These are phyloP conservation scores for Muscicapa adusta DNA, from an alignment of 2,113 vertebrate species.

Conservation along the genomic window DNA sequence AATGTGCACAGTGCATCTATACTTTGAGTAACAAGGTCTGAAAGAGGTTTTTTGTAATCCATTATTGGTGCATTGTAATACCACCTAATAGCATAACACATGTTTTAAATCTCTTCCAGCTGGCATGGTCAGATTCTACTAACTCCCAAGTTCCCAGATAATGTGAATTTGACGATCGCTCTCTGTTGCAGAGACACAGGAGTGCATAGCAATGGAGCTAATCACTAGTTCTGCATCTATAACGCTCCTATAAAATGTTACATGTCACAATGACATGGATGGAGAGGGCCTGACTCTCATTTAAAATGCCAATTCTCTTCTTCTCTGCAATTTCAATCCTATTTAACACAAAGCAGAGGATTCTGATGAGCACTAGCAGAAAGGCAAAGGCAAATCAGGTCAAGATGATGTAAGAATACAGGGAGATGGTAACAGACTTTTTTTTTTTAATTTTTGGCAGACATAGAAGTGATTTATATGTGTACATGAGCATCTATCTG, in stretches of 20 bases:
- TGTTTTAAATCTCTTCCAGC: constrained; percentile 48
- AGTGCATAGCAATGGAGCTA: constrained; percentile 37
- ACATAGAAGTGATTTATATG: not conserved
- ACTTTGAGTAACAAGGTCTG: not conserved
- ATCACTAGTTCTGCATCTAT: not conserved
- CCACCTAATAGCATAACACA: constrained; percentile 45
- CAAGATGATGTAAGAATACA: not conserved
- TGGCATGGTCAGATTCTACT: constrained; percentile 37
- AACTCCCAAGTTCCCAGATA: constrained; percentile 34
- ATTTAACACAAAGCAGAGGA: not conserved
- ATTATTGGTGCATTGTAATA: constrained; percentile 12
- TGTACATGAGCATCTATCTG: not conserved
- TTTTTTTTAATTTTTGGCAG: not conserved
- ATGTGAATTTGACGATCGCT: constrained; percentile 20
- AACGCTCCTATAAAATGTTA: not conserved
- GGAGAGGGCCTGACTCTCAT: not conserved
- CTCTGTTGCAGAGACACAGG: not conserved
- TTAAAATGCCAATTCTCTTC: not conserved
- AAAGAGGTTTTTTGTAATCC: constrained; percentile 15
- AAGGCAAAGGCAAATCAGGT: not conserved
- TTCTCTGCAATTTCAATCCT: not conserved
- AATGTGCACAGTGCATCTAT: not conserved
- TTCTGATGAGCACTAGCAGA: not conserved
- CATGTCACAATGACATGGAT: not conserved
- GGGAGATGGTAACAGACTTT: not conserved